Conservation (phyloP, 2,113 vertebrate genomes). For the Nanorana parkeri region DNA sequence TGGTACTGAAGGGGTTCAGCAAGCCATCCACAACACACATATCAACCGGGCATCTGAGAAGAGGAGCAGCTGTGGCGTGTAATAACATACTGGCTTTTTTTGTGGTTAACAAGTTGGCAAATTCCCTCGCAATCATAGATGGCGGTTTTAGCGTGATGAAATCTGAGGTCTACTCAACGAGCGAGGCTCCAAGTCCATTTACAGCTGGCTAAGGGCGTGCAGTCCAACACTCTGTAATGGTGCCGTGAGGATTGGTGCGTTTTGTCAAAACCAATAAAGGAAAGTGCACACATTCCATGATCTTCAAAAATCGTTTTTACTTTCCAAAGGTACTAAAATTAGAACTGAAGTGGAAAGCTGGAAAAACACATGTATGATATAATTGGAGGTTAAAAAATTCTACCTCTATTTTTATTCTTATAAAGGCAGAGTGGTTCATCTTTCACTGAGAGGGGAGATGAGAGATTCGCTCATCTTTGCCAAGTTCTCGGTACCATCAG, state of each 20-base stretch:
- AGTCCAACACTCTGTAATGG: background rate
- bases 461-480: too few relatives aligned
- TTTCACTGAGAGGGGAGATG: too few relatives aligned
- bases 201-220: background rate
- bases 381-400: too few relatives aligned
- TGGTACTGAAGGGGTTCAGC: background rate
- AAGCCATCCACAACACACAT: too few relatives aligned
- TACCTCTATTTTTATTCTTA: too few relatives aligned
- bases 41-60: background rate
- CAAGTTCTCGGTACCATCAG: too few relatives aligned
- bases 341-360: too few relatives aligned
- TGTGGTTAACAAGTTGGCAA: constrained; percentile 30
- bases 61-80: background rate
- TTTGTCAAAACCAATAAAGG: background rate
- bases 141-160: constrained; percentile 42
- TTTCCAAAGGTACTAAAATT: too few relatives aligned
- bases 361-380: too few relatives aligned
- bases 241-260: background rate
- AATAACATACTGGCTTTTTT: constrained; percentile 13
- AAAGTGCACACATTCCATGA: background rate
- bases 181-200: constrained; percentile 18
- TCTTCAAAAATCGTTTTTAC: too few relatives aligned
- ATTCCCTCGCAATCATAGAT: background rate
- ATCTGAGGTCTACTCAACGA: constrained; percentile 34
- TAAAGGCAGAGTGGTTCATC: too few relatives aligned